Evolutionary conservation across 2,113 vertebrate genomes (phyloP).

Genomic region (Sinocyclocheilus maitianheensis): DNA sequence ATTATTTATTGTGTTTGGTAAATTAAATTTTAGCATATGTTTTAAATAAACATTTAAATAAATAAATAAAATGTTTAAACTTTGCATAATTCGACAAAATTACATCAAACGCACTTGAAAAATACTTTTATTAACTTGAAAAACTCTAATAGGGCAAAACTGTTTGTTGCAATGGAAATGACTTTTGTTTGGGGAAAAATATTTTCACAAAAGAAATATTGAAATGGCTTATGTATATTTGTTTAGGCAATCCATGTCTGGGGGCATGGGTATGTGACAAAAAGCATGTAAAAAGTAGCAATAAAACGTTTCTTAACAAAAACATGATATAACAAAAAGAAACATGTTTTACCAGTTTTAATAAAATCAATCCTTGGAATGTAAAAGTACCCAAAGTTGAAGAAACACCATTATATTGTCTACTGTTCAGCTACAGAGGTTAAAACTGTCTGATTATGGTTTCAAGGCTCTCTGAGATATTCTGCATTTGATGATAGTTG

Average conservation of each 20-base stretch:
- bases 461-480: neutral
- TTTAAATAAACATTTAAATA: too few relatives aligned
- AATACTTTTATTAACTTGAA: too few relatives aligned
- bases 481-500: neutral
- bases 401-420: neutral
- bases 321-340: neutral
- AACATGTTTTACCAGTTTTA: neutral
- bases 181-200: neutral
- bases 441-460: neutral
- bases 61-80: too few relatives aligned
- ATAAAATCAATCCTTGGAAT: neutral
- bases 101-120: too few relatives aligned
- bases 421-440: neutral
- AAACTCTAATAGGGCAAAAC: neutral
- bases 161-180: neutral
- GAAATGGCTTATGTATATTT: neutral
- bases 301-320: neutral
- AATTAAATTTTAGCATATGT: too few relatives aligned
- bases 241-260: neutral
- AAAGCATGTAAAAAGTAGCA: neutral
- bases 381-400: neutral
- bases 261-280: neutral
- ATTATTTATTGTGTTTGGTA: too few relatives aligned
- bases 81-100: too few relatives aligned
- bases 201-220: neutral